Evolutionary conservation across 2,888 invertebrate genomes (phyloP).

Genomic region (Parnassius mnemosyne): DNA sequence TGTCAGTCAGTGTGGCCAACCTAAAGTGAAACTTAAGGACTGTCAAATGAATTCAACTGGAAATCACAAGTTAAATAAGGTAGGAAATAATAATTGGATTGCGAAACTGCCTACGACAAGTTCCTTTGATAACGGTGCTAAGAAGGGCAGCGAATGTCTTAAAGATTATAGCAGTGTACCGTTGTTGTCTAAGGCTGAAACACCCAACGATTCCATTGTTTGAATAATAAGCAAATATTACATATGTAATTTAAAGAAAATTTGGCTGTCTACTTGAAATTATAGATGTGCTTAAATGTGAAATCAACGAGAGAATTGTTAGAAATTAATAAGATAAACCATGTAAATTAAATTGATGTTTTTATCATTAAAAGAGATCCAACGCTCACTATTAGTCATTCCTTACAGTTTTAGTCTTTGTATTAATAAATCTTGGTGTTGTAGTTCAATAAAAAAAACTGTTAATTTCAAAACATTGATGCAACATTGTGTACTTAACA

Average conservation of each 20-base stretch:
- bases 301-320: slow-evolving; percentile 32
- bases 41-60: slow-evolving; percentile 55
- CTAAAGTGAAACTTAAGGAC: slow-evolving; percentile 69
- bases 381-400: slow-evolving; percentile 19
- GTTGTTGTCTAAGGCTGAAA: slow-evolving; percentile 65
- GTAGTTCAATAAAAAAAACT: slow-evolving; percentile 8
- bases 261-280: slow-evolving; percentile 3
- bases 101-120: slow-evolving; percentile 68
- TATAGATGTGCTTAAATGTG: slow-evolving; percentile 22
- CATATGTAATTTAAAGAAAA: neutral
- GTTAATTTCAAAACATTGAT: slow-evolving; percentile 6
- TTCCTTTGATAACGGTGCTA: slow-evolving; percentile 69
- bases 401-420: slow-evolving; percentile 19
- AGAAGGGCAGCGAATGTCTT: slow-evolving; percentile 57
- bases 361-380: neutral
- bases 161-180: slow-evolving; percentile 77
- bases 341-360: neutral
- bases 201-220: slow-evolving; percentile 70
- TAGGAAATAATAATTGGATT: slow-evolving; percentile 77
- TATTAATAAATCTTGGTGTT: slow-evolving; percentile 18
- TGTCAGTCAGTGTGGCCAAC: slow-evolving; percentile 52
- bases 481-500: slow-evolving; percentile 26
- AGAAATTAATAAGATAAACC: slow-evolving; percentile 20
- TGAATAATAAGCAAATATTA: slow-evolving; percentile 35
- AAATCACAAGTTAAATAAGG: slow-evolving; percentile 63